Base-by-base conservation (phyloP, 2,888 invertebrate species). In the Drosophila histrio region DNA sequence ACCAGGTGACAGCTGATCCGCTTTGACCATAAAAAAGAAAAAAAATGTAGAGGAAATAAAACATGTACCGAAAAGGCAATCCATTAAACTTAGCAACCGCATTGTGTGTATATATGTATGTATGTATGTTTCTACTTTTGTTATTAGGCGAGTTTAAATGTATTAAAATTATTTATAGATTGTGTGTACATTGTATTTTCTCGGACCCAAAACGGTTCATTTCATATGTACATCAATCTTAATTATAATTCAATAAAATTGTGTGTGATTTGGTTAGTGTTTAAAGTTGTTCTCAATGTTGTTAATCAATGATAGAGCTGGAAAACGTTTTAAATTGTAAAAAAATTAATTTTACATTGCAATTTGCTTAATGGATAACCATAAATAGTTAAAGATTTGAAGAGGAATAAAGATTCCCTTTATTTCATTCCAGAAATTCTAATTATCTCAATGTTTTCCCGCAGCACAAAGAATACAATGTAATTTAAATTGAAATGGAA, bases 1-100 rank as follows among this genome's bases (percentile, higher is more conserved):
- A 60, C 56, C 78, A 84, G 76, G 73, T 81, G 80, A 78, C 76
- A 77, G 65, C 73, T 63, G 62, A 72, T 68, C 73, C 73, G 58
- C 41, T 38, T 49, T 60, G 47, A 72, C 64, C 76, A 63, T 76
- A 76, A 54, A n/a, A 22, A 24, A 34, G 11, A 26, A 9, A 46
- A 8, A 24, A 21, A 39, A 47, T 30, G 8, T 13, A 24, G 13
- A 34, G 1, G 4, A 21, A 24, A 7, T 36, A 43, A 26, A 28
- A 32, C 19, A 9, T 21, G 28, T 41, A 22, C 21, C 6, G 8
- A 67, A 80, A 67, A 68, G 77, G 71, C 80, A 81, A 81, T 84
- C 80, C 85, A 81, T 81, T 81, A 84, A 81, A 81, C 28, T 61
- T 62, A 46, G 64, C 62, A 72, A 50, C 63, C 50, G 13, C 38